phyloP scores from a whole-genome alignment of 2,113 vertebrate species.

The Willisornis vidua region DNA sequence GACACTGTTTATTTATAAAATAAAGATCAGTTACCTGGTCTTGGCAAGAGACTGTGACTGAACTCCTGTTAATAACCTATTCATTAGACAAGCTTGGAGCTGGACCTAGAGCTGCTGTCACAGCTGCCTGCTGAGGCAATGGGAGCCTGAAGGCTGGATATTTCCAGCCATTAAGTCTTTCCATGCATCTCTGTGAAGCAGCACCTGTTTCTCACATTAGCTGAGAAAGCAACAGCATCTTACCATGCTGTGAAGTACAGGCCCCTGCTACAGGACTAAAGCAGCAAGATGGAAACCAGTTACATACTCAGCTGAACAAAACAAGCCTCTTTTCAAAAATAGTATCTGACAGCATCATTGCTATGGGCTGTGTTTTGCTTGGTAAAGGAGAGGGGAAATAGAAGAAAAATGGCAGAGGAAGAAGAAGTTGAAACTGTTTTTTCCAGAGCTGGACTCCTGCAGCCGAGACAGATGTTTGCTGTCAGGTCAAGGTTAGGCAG shows the following conservation, averaged over 20 bases:
- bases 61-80: conserved; percentile 58
- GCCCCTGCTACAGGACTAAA: not conserved
- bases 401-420: not conserved
- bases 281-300: not conserved
- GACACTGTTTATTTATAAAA: conserved; percentile 65
- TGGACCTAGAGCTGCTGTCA: not conserved
- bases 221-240: not conserved
- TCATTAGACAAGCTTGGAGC: conserved; percentile 27
- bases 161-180: conserved; percentile 12
- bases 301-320: not conserved
- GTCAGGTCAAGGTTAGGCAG: not conserved
- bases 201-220: not conserved
- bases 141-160: not conserved
- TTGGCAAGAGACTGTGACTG: conserved; percentile 41
- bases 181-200: not conserved
- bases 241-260: not conserved
- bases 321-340: not conserved
- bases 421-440: not conserved
- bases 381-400: not conserved
- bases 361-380: not conserved
- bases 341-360: not conserved
- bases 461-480: not conserved
- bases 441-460: not conserved
- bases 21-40: conserved; percentile 70
- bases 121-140: not conserved